Evolutionary conservation across 37 sponge, comb jelly and placozoan species (phyloP).

Genomic region (Amphimedon queenslandica): DNA sequence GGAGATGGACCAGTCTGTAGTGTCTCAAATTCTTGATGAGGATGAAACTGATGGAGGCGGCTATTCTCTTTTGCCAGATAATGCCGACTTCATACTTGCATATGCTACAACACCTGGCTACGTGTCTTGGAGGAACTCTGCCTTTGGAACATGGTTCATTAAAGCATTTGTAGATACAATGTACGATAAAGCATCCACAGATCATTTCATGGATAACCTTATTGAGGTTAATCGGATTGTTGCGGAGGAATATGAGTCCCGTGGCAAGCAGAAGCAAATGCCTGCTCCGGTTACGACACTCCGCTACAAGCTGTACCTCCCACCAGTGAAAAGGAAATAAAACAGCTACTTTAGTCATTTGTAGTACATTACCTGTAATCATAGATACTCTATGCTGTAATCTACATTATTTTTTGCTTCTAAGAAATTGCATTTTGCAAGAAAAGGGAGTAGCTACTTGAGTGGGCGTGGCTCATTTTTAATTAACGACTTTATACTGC

Average conservation of each 20-base stretch:
- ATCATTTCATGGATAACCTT: constrained; percentile 65
- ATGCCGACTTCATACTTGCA: constrained; percentile 77
- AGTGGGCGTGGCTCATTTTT: neutral
- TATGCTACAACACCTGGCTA: constrained; percentile 89
- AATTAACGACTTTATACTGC: neutral
- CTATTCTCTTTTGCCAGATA: constrained; percentile 50
- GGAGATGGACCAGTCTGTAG: neutral
- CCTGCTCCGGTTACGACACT: constrained; percentile 29
- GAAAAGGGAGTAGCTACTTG: neutral
- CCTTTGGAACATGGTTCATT: constrained; percentile 85
- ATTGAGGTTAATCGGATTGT: constrained; percentile 69
- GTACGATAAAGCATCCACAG: constrained; percentile 28
- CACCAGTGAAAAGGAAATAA: neutral
- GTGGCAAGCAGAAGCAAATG: constrained; percentile 39
- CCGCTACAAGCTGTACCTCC: constrained; percentile 33
- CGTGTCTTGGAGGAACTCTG: constrained; percentile 86
- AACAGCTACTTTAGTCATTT: neutral
- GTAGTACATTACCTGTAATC: neutral
- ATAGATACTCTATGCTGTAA: neutral
- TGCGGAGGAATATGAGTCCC: constrained; percentile 67
- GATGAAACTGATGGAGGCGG: constrained; percentile 45
- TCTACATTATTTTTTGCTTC: neutral
- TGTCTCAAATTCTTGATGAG: constrained; percentile 8
- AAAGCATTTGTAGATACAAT: constrained; percentile 71
- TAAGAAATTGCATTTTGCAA: neutral